Base-by-base conservation (phyloP, 1,140 invertebrate genomes). In the Lutraria rhynchaena region DNA sequence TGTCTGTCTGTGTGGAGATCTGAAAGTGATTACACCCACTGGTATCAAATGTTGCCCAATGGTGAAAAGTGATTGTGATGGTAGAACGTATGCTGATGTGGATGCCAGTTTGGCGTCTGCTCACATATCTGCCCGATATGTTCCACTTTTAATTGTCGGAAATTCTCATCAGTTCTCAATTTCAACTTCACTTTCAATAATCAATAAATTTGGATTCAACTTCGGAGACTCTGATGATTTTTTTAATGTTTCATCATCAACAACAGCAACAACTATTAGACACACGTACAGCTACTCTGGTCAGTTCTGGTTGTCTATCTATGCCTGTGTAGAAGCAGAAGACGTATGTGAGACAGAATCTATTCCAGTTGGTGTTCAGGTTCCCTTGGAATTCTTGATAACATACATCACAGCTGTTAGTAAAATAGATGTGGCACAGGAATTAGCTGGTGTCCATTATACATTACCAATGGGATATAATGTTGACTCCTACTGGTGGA, bases 271-370 rank as follows among this genome's bases (percentile, higher is more conserved):
- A 3, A 65, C 61, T 17, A 13, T 60, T 3, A 15, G 31, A 5
- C 76, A 80, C 24, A 70, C 65, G 3, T 80, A 58, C 37, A 80
- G 63, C 2, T 51, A 67, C n/a, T 70, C 60, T 3, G 76, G 76
- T 5, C 9, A 41, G 22, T 80, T 80, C 37, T 67, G 41, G 35
- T 13, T 80, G 7, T 55, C 63, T 0, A 65, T 60, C 0, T 44
- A 67, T 35, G 76, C 63, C 0, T 80, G 76, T 46, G 51, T 60
- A 27, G 0, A 24, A 22, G n/a, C 49, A 27, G 31, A 29, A 11
- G 17, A 13, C 19, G 65, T 70, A 1, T 80, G 63, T 58, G 76
- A 80, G 11, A 24, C 17, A 41, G 55, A 33, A 1, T 1, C 31
- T 1, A 46, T 80, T 27, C 76, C 76, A 22, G 60, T 80, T n/a